Evolutionary conservation across 2,888 invertebrate genomes (phyloP).

Genomic region (Boloria selene): DNA sequence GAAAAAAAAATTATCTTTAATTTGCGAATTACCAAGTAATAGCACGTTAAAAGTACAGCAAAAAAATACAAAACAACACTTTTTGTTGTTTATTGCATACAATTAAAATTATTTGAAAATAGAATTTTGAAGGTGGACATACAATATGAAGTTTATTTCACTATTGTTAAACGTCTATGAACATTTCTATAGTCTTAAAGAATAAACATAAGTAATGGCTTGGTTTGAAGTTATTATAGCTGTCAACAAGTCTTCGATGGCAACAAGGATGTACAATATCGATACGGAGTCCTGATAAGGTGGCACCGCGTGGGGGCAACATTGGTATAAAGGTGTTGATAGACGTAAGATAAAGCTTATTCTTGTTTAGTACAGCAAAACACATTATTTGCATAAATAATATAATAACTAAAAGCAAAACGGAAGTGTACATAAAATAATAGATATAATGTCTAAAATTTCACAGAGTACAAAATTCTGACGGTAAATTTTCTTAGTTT

Average conservation of each 20-base stretch:
- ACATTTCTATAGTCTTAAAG: slow-evolving; percentile 42
- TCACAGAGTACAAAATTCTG: slow-evolving; percentile 4
- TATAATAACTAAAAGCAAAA: not conserved
- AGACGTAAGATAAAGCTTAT: slow-evolving; percentile 49
- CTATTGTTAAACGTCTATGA: slow-evolving; percentile 68
- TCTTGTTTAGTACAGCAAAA: not conserved
- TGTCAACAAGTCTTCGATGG: slow-evolving; percentile 40
- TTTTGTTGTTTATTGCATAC: too few species aligned
- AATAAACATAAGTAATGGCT: slow-evolving; percentile 37
- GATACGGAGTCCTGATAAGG: slow-evolving; percentile 44
- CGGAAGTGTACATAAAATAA: too few species aligned
- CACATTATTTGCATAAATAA: not conserved
- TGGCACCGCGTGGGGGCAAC: slow-evolving; percentile 39
- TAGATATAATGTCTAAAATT: not conserved
- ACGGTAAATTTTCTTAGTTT: slow-evolving; percentile 14
- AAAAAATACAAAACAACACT: too few species aligned
- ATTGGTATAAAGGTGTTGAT: slow-evolving; percentile 49
- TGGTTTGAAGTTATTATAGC: slow-evolving; percentile 57
- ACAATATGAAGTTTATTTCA: slow-evolving; percentile 65
- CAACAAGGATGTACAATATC: slow-evolving; percentile 45
- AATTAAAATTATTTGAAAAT: too few species aligned
- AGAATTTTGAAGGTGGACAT: slow-evolving; percentile 56
- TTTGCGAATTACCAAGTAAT: too few species aligned
- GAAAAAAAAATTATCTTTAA: too few species aligned
- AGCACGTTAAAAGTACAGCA: too few species aligned